Percentiles rank a stretch among this genome's conserved stretches.
Conservation (phyloP, 2,797 vertebrate genomes). For the Tapirus indicus region DNA sequence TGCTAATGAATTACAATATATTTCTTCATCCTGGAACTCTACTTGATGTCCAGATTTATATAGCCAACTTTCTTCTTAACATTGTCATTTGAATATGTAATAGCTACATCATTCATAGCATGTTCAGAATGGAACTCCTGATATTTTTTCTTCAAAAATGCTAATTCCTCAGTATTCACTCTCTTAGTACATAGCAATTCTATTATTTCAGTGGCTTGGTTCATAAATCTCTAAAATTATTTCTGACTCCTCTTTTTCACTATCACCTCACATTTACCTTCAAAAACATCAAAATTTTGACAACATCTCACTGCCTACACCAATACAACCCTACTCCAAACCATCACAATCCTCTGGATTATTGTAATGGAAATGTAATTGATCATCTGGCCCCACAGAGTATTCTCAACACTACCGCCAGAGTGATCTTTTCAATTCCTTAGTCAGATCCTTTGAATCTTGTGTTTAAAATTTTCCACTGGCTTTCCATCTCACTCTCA, state of each 20-base stretch:
- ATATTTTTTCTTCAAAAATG: background rate
- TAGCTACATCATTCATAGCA: background rate
- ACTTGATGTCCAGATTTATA: background rate
- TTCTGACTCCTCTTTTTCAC: background rate
- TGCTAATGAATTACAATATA: background rate
- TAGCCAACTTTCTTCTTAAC: background rate
- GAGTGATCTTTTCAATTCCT: background rate
- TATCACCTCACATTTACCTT: background rate
- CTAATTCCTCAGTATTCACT: background rate
- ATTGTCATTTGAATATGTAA: background rate
- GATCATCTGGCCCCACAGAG: background rate
- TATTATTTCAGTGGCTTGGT: accelerated
- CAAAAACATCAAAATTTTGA: background rate
- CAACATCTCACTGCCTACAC: background rate
- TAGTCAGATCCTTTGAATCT: background rate
- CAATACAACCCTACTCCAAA: background rate
- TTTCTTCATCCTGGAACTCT: background rate
- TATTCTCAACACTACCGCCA: background rate
- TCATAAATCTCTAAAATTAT: background rate
- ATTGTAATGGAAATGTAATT: background rate
- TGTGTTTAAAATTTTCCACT: background rate
- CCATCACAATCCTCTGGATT: background rate
- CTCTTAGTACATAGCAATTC: background rate
- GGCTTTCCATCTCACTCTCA: background rate
- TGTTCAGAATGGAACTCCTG: background rate